Evolutionary conservation across 2,888 invertebrate species (phyloP).

Genomic region (Lithophane leautieri): DNA sequence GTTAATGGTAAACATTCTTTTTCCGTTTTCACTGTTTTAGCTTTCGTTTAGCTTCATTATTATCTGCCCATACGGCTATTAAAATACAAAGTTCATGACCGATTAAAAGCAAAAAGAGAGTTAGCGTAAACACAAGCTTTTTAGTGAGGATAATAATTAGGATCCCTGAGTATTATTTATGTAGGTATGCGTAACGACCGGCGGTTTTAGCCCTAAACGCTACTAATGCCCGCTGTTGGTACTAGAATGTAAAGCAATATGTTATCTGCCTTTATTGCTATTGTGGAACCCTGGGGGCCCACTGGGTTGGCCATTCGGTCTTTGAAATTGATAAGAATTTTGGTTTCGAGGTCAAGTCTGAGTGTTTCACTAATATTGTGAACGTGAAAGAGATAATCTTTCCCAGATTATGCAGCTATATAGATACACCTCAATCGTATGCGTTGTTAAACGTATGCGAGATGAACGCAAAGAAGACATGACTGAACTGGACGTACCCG

Average conservation of each 20-base stretch:
- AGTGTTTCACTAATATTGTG: background rate
- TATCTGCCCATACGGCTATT: background rate
- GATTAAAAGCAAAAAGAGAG: conserved; percentile 25
- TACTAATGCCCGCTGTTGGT: conserved; percentile 37
- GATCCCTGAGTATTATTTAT: conserved; percentile 42
- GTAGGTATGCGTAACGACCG: conserved; percentile 22
- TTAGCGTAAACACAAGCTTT: conserved; percentile 28
- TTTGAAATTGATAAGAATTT: conserved; percentile 30
- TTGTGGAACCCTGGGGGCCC: conserved; percentile 30
- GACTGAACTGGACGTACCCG: background rate
- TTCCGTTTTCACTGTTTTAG: background rate
- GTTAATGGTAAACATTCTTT: background rate
- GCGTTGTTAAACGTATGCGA: background rate
- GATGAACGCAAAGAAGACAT: background rate
- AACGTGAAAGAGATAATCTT: background rate
- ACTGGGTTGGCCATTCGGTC: conserved; percentile 22
- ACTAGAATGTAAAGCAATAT: conserved; percentile 40
- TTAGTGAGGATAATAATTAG: conserved; percentile 41
- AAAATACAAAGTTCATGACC: conserved; percentile 13
- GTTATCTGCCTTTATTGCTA: conserved; percentile 50
- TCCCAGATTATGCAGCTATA: background rate
- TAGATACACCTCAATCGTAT: background rate
- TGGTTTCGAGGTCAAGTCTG: conserved; percentile 6
- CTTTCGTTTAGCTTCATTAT: background rate
- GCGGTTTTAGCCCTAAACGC: conserved; percentile 34